Percentiles rank a stretch among this genome's conserved stretches.
These are phyloP conservation scores for Polydrusus cervinus DNA, from an alignment of 2,888 invertebrate genomes.

Conservation along the genomic window DNA sequence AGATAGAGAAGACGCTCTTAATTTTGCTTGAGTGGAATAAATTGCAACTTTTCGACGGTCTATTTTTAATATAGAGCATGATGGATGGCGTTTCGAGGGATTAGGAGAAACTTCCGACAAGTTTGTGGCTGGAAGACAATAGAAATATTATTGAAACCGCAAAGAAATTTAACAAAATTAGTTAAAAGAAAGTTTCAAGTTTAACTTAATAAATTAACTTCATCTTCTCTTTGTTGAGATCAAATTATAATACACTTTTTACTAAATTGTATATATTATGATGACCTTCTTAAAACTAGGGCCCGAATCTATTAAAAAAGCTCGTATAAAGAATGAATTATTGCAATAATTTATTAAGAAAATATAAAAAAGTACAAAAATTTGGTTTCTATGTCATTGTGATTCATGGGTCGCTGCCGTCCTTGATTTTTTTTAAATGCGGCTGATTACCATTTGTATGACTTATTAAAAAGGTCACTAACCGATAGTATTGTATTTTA, in stretches of 20 bases:
- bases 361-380: too few relatives aligned
- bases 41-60: constrained; percentile 42
- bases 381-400: too few relatives aligned
- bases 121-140: constrained; percentile 5
- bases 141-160: not conserved
- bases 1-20: constrained; percentile 38
- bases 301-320: too few relatives aligned
- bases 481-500: not conserved
- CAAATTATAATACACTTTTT: not conserved
- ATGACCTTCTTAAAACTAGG: too few relatives aligned
- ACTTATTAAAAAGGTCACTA: not conserved
- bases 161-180: not conserved
- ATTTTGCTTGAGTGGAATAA: constrained; percentile 45
- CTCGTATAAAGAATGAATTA: too few relatives aligned
- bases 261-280: too few relatives aligned
- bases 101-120: constrained; percentile 11
- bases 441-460: too few relatives aligned
- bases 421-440: too few relatives aligned
- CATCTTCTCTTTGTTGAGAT: not conserved
- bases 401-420: too few relatives aligned
- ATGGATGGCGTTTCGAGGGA: constrained; percentile 15
- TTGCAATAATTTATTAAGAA: too few relatives aligned
- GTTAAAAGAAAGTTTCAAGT: not conserved
- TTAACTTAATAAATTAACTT: not conserved
- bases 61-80: constrained; percentile 41